Conservation (phyloP, 2,113 vertebrate genomes). For the Cyanocitta stelleri region DNA sequence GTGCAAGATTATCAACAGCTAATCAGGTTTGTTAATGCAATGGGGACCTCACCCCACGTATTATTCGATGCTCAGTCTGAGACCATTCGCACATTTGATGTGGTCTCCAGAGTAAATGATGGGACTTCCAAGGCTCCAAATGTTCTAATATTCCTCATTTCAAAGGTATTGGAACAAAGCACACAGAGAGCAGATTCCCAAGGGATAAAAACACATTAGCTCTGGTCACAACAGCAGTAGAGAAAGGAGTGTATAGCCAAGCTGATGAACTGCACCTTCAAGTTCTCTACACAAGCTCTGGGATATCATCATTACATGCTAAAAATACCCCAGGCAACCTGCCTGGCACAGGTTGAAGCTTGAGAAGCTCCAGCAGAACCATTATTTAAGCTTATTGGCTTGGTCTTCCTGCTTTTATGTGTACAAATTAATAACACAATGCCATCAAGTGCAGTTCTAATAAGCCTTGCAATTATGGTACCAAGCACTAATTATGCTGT, state of each 20-base stretch:
- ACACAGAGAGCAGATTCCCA: accelerated
- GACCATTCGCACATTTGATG: background rate
- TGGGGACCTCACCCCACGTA: background rate
- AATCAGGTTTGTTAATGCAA: accelerated
- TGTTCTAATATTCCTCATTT: background rate
- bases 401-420: background rate
- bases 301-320: accelerated
- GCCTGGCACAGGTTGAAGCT: background rate
- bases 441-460: background rate
- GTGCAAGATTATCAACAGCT: background rate
- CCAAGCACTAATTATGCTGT: background rate
- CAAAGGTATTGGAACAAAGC: background rate
- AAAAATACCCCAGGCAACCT: background rate
- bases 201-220: background rate
- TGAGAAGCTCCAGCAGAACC: background rate
- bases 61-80: background rate
- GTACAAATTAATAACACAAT: background rate
- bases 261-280: background rate
- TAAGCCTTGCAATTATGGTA: background rate
- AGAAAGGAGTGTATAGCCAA: too few relatives aligned
- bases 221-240: background rate
- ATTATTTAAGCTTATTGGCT: background rate
- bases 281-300: background rate
- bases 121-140: background rate
- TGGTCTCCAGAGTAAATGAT: background rate